These are phyloP conservation scores for Isaurus tuberculatus DNA, from an alignment of 92 coral and sea anemone species.

Conservation along the genomic window DNA sequence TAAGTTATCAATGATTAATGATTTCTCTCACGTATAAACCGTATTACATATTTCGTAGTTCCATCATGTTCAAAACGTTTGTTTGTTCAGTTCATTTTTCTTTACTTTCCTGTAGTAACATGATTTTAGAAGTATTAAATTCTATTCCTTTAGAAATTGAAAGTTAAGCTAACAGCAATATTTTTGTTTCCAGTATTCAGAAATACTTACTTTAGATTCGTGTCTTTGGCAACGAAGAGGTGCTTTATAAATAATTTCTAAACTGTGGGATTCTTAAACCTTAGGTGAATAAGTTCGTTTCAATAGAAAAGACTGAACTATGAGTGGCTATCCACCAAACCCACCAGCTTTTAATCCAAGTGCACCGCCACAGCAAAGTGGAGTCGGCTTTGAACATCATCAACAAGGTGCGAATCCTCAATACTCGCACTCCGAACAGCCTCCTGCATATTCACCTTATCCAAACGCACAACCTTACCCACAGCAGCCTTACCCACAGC, in stretches of 20 bases:
- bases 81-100: background rate
- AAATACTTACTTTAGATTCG: background rate
- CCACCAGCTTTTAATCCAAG: conserved; percentile 88
- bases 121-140: background rate
- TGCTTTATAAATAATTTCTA: background rate
- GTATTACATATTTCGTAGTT: background rate
- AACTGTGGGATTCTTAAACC: background rate
- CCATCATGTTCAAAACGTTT: background rate
- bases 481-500: conserved; percentile 35
- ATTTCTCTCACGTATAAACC: background rate
- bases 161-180: background rate
- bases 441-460: conserved; percentile 61
- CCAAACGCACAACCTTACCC: conserved; percentile 31
- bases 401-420: conserved; percentile 95
- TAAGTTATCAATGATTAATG: conserved; percentile 15
- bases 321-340: conserved; percentile 57
- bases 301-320: background rate
- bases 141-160: background rate
- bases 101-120: background rate
- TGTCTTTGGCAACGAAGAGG: background rate
- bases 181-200: background rate
- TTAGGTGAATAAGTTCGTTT: background rate
- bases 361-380: conserved; percentile 58
- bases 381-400: conserved; percentile 84
- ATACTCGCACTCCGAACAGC: conserved; percentile 70